Percentiles rank a stretch among this genome's conserved stretches.
phyloP scores from a whole-genome alignment of 2,113 vertebrate genomes.

The Zeus faber region DNA sequence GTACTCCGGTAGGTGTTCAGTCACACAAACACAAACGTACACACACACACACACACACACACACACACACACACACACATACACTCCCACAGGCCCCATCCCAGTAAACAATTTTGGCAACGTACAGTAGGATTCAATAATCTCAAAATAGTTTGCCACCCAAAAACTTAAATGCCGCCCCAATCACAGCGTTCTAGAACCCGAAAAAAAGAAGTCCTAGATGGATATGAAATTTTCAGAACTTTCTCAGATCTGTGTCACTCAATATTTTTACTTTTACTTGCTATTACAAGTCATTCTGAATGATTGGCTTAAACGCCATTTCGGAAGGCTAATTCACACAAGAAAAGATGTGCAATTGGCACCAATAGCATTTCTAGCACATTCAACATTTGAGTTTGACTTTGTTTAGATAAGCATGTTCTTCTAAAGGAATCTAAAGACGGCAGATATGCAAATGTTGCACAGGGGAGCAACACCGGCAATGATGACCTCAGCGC shows the following conservation, averaged over 20 bases:
- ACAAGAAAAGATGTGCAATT: slow-evolving; percentile 39
- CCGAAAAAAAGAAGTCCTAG: too few species aligned
- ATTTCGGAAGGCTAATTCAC: slow-evolving; percentile 48
- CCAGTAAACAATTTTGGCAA: too few species aligned
- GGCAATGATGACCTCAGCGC: slow-evolving; percentile 44
- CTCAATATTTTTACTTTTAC: too few species aligned
- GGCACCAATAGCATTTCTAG: slow-evolving; percentile 15
- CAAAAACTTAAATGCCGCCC: too few species aligned
- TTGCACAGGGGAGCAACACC: slow-evolving; percentile 16
- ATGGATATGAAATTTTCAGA: too few species aligned
- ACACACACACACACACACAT: neutral
- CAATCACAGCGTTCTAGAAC: too few species aligned
- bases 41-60: neutral
- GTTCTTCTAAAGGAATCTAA: slow-evolving; percentile 31
- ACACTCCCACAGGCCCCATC: neutral
- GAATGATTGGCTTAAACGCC: slow-evolving; percentile 13
- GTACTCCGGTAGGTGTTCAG: slow-evolving; percentile 86
- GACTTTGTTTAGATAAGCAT: slow-evolving; percentile 26
- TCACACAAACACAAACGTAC: neutral
- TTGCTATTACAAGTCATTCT: too few species aligned
- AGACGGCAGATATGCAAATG: slow-evolving; percentile 52
- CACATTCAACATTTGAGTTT: slow-evolving; percentile 43
- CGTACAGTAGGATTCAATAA: too few species aligned
- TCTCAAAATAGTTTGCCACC: too few species aligned
- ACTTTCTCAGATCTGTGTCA: too few species aligned